A percentile compares a stretch with the other conserved stretches of the same genome.
These are phyloP conservation scores for Zoanthus sociatus DNA, from an alignment of 92 coral and sea anemone species.

Conservation along the genomic window DNA sequence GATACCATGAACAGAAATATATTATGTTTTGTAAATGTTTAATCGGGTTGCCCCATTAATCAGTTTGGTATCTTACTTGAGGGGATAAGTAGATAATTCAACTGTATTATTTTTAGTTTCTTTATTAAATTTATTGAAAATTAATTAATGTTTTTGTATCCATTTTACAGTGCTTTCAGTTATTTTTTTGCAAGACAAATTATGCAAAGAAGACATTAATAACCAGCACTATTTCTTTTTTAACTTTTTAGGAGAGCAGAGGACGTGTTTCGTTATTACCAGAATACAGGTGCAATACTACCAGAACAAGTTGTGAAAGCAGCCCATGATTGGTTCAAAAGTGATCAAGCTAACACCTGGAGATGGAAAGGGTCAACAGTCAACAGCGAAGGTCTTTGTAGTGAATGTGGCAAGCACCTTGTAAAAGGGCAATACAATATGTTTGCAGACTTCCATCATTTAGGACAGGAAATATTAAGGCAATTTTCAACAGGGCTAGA, in stretches of 20 bases:
- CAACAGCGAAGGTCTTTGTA: slow-evolving; percentile 71
- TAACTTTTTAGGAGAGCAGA: slow-evolving; percentile 41
- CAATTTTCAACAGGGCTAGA: slow-evolving; percentile 37
- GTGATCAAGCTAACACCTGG: slow-evolving; percentile 80
- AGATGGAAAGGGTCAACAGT: slow-evolving; percentile 63
- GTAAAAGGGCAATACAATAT: slow-evolving; percentile 34
- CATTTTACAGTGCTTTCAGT: too few species aligned
- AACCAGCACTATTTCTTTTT: not conserved
- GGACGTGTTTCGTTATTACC: slow-evolving; percentile 69
- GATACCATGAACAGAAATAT: too few species aligned
- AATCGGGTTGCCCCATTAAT: too few species aligned
- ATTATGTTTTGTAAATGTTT: too few species aligned
- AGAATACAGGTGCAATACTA: slow-evolving; percentile 74
- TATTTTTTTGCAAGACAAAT: too few species aligned
- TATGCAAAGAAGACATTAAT: not conserved
- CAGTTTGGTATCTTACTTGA: too few species aligned
- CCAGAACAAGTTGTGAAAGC: slow-evolving; percentile 68
- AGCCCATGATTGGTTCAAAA: slow-evolving; percentile 67
- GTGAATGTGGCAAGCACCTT: slow-evolving; percentile 69
- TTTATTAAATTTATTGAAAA: too few species aligned
- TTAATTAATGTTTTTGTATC: too few species aligned
- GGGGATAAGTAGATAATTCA: too few species aligned
- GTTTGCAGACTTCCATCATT: slow-evolving; percentile 32
- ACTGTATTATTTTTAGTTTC: too few species aligned
- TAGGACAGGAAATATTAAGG: slow-evolving; percentile 64